Conservation (phyloP, 2,797 vertebrate species). For the Acanthurus tractus region DNA sequence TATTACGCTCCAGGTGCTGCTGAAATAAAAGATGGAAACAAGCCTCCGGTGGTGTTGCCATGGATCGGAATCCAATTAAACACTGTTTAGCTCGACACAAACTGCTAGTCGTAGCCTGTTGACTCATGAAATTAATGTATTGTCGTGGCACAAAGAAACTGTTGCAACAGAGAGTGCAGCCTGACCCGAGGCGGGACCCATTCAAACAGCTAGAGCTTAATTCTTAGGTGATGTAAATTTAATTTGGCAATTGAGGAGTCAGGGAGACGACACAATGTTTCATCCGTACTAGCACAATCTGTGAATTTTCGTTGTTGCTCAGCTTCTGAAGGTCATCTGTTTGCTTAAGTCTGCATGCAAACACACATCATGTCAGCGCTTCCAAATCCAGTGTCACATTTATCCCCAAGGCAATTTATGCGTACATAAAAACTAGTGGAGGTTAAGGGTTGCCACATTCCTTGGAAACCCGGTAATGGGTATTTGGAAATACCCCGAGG, state of each 20-base stretch:
- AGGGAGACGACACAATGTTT: slow-evolving; percentile 36
- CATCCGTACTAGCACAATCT: slow-evolving; percentile 28
- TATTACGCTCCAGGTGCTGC: slow-evolving; percentile 84
- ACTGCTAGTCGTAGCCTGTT: slow-evolving; percentile 85
- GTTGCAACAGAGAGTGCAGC: slow-evolving; percentile 71
- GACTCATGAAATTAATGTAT: slow-evolving; percentile 89
- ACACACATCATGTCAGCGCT: slow-evolving; percentile 59
- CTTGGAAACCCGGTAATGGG: slow-evolving; percentile 83
- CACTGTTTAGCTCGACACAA: slow-evolving; percentile 85
- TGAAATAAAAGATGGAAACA: slow-evolving; percentile 83
- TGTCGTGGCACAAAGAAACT: slow-evolving; percentile 81
- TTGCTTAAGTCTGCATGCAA: slow-evolving; percentile 41
- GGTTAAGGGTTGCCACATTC: slow-evolving; percentile 84
- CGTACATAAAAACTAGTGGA: slow-evolving; percentile 81
- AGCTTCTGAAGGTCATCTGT: slow-evolving; percentile 60
- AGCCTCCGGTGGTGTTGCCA: slow-evolving; percentile 79
- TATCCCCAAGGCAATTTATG: slow-evolving; percentile 78
- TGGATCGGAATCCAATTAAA: slow-evolving; percentile 89
- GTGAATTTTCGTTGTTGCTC: not conserved
- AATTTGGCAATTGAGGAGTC: slow-evolving; percentile 57
- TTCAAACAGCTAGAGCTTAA: slow-evolving; percentile 58
- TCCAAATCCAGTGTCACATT: slow-evolving; percentile 70
- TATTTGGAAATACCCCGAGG: slow-evolving; percentile 83
- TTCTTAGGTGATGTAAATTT: slow-evolving; percentile 68
- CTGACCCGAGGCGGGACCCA: slow-evolving; percentile 67